These are phyloP conservation scores for Pachypanchax playfairii DNA, from an alignment of 2,113 vertebrate species.

Conservation along the genomic window DNA sequence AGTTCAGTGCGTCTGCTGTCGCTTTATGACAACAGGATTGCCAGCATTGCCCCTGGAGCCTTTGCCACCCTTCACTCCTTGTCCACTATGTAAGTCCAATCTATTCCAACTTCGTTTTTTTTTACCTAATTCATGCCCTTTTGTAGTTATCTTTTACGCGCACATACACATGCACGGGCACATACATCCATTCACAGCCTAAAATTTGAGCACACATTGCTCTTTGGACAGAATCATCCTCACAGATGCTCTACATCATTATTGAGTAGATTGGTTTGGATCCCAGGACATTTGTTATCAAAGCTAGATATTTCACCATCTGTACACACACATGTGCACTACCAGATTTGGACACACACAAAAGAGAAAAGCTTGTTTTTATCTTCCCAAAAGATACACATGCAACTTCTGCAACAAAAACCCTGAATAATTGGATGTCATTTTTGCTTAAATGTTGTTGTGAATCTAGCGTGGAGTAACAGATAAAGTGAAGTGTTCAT, in stretches of 20 bases:
- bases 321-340: conserved; percentile 21
- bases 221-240: conserved; percentile 36
- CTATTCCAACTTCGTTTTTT: too few relatives aligned
- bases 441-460: not conserved
- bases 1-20: conserved; percentile 95
- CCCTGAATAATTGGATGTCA: not conserved
- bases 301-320: conserved; percentile 55
- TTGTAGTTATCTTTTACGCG: conserved; percentile 21
- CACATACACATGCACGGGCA: conserved; percentile 14
- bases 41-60: conserved; percentile 92
- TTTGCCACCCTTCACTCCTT: conserved; percentile 95
- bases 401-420: conserved; percentile 30
- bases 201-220: conserved; percentile 30
- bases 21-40: conserved; percentile 95
- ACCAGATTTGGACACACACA: not conserved
- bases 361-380: conserved; percentile 22
- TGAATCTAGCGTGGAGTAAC: not conserved
- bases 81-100: conserved; percentile 93
- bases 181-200: conserved; percentile 24
- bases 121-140: not conserved
- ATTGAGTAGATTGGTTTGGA: conserved; percentile 51
- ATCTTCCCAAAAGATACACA: conserved; percentile 13
- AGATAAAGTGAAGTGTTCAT: too few relatives aligned
- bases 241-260: conserved; percentile 64
- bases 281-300: conserved; percentile 62